Percentiles rank a stretch among this genome's conserved stretches.
phyloP scores from a whole-genome alignment of 2,797 vertebrate genomes.

The Nannoperca obscura region DNA sequence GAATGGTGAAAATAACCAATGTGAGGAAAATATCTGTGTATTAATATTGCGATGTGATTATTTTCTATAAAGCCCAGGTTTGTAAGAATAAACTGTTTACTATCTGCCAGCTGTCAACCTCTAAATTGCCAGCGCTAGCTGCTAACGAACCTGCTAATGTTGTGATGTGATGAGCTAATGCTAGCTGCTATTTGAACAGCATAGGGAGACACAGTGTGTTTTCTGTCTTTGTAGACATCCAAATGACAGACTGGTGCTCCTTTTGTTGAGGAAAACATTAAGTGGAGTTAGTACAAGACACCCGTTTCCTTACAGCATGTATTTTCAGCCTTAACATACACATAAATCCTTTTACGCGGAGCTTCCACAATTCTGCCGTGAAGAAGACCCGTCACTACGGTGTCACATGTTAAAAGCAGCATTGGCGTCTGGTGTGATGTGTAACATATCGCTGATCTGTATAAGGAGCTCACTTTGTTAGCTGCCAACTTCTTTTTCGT shows the following conservation, averaged over 20 bases:
- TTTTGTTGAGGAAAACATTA: too few species aligned
- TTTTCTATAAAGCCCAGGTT: background rate
- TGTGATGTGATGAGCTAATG: background rate
- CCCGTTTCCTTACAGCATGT: background rate
- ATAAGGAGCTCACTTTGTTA: too few species aligned
- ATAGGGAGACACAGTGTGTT: background rate
- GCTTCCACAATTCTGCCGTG: too few species aligned
- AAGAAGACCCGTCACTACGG: too few species aligned
- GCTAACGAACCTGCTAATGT: too few species aligned
- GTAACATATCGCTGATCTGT: too few species aligned
- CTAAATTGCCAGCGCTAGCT: too few species aligned
- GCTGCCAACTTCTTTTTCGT: too few species aligned
- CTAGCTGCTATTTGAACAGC: background rate
- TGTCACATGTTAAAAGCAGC: too few species aligned
- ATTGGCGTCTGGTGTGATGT: too few species aligned
- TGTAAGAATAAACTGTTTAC: too few species aligned
- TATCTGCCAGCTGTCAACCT: too few species aligned
- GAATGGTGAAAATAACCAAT: background rate
- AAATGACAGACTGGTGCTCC: background rate
- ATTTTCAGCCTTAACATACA: background rate
- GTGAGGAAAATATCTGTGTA: background rate
- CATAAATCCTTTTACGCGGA: background rate
- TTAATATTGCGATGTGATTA: background rate
- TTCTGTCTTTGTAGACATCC: background rate
- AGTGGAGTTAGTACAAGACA: background rate